Base-by-base conservation (phyloP, 1,140 invertebrate genomes). In the Bombus superbus region DNA sequence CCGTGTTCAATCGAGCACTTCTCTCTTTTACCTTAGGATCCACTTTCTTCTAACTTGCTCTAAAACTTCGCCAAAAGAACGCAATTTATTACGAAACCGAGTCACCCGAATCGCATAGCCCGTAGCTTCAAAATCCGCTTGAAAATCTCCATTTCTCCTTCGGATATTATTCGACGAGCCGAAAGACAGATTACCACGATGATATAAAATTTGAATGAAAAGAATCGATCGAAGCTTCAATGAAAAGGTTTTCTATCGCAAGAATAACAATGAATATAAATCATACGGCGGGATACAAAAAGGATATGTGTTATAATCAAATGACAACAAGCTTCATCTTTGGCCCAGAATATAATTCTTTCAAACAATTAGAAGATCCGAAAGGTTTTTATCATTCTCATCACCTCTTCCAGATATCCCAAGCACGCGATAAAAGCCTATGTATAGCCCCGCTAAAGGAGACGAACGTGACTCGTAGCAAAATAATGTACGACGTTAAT, bases 401-500 rank as follows among this genome's bases (percentile, higher is more conserved):
- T 71, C 68, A 53, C 77, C 76, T 44, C 57, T 80, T 18, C 22
- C 77, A 28, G 77, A 25, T 13, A 44, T 71, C 40, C 59, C 32
- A 40, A 69, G 57, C 59, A 73, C 81, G 40, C 79, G 64, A 82
- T 81, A 76, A 77, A 81, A 81, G 44, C 81, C 44, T 72, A 72
- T 71, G 57, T 74, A 73, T 81, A 81, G 62, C 69, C 84, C 84
- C 57, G 84, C 78, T 85, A 83, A 59, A 87, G 79, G 72, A 90
- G 78, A 89, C 88, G 66, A 84, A 84, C 91, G 89, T 85, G 85
- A 90, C 82, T 89, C 78, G 86, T 93, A 93, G 88, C 83, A 92
- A 93, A 93, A 94, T 93, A 93, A 93, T 90, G 75, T 86, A 90
- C 73, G 83, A 82, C 73, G 72, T 86, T 88, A 75, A 73, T 89